Conservation (phyloP, 2,888 invertebrate genomes). For the Hesperia comma region DNA sequence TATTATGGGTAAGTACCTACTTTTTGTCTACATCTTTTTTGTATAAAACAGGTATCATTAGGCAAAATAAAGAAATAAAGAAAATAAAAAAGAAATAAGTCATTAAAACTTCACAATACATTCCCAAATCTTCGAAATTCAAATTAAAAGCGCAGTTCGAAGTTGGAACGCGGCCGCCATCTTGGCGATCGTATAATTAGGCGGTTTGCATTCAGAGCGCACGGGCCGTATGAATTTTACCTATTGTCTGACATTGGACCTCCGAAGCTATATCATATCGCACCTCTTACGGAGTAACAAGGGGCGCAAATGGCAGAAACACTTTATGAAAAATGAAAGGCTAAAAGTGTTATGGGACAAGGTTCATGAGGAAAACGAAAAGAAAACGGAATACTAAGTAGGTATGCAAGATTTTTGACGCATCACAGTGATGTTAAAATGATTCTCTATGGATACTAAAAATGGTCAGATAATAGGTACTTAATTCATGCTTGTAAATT, state of each 20-base stretch:
- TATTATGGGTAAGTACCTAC: too few species aligned
- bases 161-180: constrained; percentile 62
- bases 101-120: constrained; percentile 21
- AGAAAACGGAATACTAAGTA: constrained; percentile 18
- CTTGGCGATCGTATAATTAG: constrained; percentile 77
- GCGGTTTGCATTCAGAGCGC: constrained; percentile 77
- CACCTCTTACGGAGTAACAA: constrained; percentile 63
- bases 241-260: constrained; percentile 84
- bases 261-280: constrained; percentile 80
- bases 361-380: constrained; percentile 16
- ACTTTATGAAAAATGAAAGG: constrained; percentile 71
- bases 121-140: constrained; percentile 51
- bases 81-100: constrained; percentile 12
- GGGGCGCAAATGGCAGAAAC: constrained; percentile 54
- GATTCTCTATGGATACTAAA: neutral
- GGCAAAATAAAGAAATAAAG: too few species aligned
- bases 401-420: neutral
- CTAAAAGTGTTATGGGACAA: constrained; percentile 40
- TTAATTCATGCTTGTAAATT: too few species aligned
- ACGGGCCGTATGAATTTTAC: constrained; percentile 79
- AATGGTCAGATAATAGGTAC: too few species aligned
- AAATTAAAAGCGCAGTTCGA: constrained; percentile 48
- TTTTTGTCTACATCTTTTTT: too few species aligned
- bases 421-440: neutral
- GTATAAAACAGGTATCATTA: too few species aligned